Conservation (phyloP, 2,888 invertebrate genomes). For the Apodemia hepburni region DNA sequence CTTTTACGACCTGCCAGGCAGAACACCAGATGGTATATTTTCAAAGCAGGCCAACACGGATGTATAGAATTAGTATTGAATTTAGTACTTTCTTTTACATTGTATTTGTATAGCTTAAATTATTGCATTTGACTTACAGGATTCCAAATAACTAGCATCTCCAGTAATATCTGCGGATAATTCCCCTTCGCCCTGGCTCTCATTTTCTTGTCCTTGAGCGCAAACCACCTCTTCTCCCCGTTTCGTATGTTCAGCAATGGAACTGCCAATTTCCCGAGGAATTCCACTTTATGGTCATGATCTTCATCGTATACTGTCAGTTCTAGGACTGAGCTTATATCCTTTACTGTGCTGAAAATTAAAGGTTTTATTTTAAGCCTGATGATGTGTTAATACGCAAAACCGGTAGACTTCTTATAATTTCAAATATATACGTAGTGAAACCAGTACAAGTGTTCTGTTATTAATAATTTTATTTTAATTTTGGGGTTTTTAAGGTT, state of each 20-base stretch:
- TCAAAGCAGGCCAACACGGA: no score
- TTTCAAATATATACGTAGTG: no score
- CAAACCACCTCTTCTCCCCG: slow-evolving; percentile 97
- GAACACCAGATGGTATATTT: no score
- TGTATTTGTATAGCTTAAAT: no score
- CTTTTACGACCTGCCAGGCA: no score
- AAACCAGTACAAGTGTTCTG: no score
- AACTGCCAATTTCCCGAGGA: slow-evolving; percentile 94
- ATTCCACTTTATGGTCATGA: slow-evolving; percentile 98
- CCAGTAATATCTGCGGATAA: slow-evolving; percentile 92
- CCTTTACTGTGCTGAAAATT: slow-evolving; percentile 90
- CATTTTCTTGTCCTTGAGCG: slow-evolving; percentile 97
- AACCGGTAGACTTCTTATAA: no score
- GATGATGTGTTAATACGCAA: no score
- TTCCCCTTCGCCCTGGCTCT: slow-evolving; percentile 94
- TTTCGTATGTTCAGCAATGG: slow-evolving; percentile 92
- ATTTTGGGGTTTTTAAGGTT: no score
- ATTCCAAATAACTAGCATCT: slow-evolving; percentile 96
- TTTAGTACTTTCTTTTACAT: no score
- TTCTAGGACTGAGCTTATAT: slow-evolving; percentile 96
- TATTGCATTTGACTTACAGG: slow-evolving; percentile 78
- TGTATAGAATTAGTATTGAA: no score
- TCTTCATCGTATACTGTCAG: slow-evolving; percentile 99
- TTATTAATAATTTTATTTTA: no score
- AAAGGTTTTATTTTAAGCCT: background rate